Evolutionary conservation across 92 coral and sea anemone species (phyloP).

Genomic region (Phymanthus crucifer): DNA sequence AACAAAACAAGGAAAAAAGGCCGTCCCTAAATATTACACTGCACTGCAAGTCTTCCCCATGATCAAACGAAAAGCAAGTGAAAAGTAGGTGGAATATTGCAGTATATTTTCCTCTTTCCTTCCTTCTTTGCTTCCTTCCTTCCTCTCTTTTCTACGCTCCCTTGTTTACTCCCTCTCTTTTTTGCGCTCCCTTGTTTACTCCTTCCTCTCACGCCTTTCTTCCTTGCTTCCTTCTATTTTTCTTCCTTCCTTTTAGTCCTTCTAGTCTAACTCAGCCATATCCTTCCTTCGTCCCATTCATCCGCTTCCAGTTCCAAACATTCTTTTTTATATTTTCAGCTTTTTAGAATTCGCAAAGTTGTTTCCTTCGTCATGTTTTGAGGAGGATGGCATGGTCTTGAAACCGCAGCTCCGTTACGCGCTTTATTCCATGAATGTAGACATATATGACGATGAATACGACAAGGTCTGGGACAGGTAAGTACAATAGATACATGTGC

Average conservation of each 20-base stretch:
- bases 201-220: too few species aligned
- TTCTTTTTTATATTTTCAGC: not conserved
- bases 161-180: too few species aligned
- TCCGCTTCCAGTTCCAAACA: too few species aligned
- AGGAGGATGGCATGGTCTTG: conserved; percentile 69
- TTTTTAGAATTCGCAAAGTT: conserved; percentile 30
- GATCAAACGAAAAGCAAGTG: conserved; percentile 51
- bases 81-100: conserved; percentile 31
- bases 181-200: too few species aligned
- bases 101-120: too few species aligned
- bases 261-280: too few species aligned
- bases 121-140: too few species aligned
- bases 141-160: not conserved
- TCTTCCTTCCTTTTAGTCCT: too few species aligned
- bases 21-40: conserved; percentile 43
- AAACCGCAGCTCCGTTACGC: conserved; percentile 79
- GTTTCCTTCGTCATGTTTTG: conserved; percentile 68
- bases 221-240: too few species aligned
- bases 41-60: conserved; percentile 80
- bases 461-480: conserved; percentile 95
- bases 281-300: too few species aligned
- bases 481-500: not conserved
- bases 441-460: conserved; percentile 83
- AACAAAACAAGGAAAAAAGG: conserved; percentile 24
- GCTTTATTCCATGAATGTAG: conserved; percentile 49